phyloP scores from a whole-genome alignment of 2,888 invertebrate genomes.

The Periphyllus acericola region DNA sequence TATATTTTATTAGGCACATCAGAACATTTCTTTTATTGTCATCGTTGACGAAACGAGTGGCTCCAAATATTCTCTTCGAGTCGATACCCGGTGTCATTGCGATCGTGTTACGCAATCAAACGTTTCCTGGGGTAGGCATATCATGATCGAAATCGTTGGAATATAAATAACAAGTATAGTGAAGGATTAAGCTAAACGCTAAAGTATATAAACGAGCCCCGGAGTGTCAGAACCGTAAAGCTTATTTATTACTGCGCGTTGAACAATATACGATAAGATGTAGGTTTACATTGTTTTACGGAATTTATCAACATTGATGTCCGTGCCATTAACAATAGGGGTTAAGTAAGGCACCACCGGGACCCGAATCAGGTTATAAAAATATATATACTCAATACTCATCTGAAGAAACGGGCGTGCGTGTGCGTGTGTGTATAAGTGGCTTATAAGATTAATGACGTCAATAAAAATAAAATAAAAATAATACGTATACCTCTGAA shows the following conservation, averaged over 20 bases:
- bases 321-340: slow-evolving; percentile 7
- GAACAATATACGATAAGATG: not conserved
- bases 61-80: too few relatives aligned
- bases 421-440: not conserved
- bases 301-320: not conserved
- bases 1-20: too few relatives aligned
- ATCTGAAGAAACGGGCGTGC: not conserved
- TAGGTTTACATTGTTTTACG: slow-evolving; percentile 14
- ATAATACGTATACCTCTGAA: not conserved
- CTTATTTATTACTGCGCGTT: not conserved
- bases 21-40: too few relatives aligned
- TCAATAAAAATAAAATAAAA: not conserved
- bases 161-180: not conserved
- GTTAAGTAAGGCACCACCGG: not conserved
- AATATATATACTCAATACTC: too few relatives aligned
- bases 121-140: too few relatives aligned
- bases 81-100: too few relatives aligned
- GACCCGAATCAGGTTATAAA: not conserved
- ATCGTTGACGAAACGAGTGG: too few relatives aligned
- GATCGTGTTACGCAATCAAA: too few relatives aligned
- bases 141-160: too few relatives aligned
- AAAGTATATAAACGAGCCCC: not conserved
- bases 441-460: slow-evolving; percentile 41
- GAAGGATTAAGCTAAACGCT: not conserved
- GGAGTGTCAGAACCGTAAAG: not conserved